Evolutionary conservation across 1,140 invertebrate species (phyloP).

Genomic region (Sycophaga agraensis): DNA sequence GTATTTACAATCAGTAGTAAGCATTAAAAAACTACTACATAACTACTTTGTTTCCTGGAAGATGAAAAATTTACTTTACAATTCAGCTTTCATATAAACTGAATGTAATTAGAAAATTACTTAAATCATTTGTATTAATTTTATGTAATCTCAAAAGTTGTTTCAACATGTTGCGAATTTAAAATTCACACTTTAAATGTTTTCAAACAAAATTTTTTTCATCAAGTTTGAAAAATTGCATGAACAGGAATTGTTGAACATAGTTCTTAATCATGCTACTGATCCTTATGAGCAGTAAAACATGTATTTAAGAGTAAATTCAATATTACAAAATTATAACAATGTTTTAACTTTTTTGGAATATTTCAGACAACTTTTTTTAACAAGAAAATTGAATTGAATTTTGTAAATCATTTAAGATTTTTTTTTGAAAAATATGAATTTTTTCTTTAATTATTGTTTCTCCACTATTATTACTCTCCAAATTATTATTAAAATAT

Average conservation of each 20-base stretch:
- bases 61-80: constrained; percentile 7
- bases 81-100: not conserved
- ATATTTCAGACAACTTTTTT: too few relatives aligned
- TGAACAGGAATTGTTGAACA: not conserved
- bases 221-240: not conserved
- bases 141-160: not conserved
- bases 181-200: too few relatives aligned
- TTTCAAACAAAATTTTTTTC: too few relatives aligned
- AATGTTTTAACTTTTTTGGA: too few relatives aligned
- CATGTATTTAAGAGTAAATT: constrained; percentile 5
- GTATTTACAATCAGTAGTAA: constrained; percentile 30
- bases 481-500: too few relatives aligned
- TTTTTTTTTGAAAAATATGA: too few relatives aligned
- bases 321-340: not conserved
- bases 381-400: too few relatives aligned
- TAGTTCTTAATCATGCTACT: constrained; percentile 1
- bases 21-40: constrained; percentile 39
- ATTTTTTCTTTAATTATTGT: not conserved
- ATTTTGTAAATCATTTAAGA: too few relatives aligned
- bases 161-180: constrained; percentile 7
- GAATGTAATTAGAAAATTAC: not conserved
- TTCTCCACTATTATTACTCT: too few relatives aligned
- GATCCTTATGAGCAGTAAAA: constrained; percentile 12
- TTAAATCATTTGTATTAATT: constrained; percentile 6
- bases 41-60: constrained; percentile 14